These are phyloP conservation scores for Chloromyia formosa DNA, from an alignment of 2,888 invertebrate species.

Conservation along the genomic window DNA sequence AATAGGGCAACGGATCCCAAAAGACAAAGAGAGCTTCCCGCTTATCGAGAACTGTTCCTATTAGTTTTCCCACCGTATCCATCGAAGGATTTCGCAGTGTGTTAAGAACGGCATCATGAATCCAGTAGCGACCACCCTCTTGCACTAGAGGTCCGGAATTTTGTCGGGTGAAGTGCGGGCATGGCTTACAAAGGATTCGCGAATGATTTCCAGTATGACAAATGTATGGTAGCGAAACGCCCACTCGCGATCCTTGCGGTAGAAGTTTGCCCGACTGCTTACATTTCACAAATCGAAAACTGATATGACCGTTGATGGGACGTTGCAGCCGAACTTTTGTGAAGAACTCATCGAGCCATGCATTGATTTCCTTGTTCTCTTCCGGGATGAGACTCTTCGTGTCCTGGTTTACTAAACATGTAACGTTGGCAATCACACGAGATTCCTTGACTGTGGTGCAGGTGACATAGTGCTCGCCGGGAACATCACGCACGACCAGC, in stretches of 20 bases:
- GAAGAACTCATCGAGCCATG: conserved; percentile 79
- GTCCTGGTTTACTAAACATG: conserved; percentile 75
- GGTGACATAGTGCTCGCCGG: conserved; percentile 79
- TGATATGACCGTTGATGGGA: conserved; percentile 80
- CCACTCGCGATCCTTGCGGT: conserved; percentile 77
- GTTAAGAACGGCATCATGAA: conserved; percentile 68
- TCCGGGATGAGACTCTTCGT: conserved; percentile 75
- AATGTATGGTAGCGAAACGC: conserved; percentile 82
- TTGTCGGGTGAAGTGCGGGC: conserved; percentile 69
- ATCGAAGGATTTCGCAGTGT: conserved; percentile 65
- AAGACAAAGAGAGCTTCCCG: conserved; percentile 82
- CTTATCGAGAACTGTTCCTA: conserved; percentile 78
- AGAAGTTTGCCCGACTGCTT: conserved; percentile 69
- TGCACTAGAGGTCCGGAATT: conserved; percentile 67
- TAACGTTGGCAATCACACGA: conserved; percentile 80
- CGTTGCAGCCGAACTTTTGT: conserved; percentile 71
- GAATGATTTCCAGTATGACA: conserved; percentile 78
- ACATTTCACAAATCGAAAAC: conserved; percentile 77
- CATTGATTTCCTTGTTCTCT: conserved; percentile 73
- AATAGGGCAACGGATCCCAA: conserved; percentile 88
- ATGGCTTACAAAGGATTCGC: conserved; percentile 71
- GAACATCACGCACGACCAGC: conserved; percentile 80
- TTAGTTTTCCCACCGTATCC: conserved; percentile 68
- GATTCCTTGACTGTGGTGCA: conserved; percentile 85
- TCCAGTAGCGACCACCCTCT: conserved; percentile 67